Percentiles rank a stretch among this genome's conserved stretches.
Evolutionary conservation across 2,888 invertebrate species (phyloP).

Genomic region (Adela reaumurella): DNA sequence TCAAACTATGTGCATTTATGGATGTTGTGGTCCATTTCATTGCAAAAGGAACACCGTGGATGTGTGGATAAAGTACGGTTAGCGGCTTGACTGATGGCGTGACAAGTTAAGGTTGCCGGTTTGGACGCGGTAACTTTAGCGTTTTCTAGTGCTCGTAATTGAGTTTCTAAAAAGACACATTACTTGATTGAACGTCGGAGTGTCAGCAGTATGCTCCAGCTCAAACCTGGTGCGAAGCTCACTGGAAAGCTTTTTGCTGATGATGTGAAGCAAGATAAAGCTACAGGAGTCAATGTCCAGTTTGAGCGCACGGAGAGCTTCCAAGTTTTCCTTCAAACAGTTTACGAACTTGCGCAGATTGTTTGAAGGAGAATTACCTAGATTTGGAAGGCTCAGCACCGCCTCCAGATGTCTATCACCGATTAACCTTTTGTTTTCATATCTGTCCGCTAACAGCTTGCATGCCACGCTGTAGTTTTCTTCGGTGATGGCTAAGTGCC

Average conservation of each 20-base stretch:
- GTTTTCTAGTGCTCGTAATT: background rate
- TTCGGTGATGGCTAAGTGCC: background rate
- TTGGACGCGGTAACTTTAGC: background rate
- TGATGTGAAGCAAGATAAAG: constrained; percentile 4
- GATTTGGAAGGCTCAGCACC: too few relatives aligned
- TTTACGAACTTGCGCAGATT: constrained; percentile 3
- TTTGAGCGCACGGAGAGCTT: constrained; percentile 3
- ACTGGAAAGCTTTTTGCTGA: background rate
- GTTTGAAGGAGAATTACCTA: too few relatives aligned
- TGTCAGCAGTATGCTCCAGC: background rate
- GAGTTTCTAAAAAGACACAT: background rate
- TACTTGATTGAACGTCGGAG: background rate
- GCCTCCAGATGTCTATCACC: constrained; percentile 4
- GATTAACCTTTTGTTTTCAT: constrained; percentile 5
- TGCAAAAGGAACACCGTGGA: too few relatives aligned
- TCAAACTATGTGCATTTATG: background rate
- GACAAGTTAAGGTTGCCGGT: too few relatives aligned
- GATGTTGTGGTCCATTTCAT: background rate
- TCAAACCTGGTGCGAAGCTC: constrained; percentile 1
- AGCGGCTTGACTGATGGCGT: too few relatives aligned
- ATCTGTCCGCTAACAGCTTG: background rate
- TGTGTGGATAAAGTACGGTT: too few relatives aligned
- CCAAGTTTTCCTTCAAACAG: constrained; percentile 3
- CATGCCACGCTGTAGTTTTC: constrained; percentile 3
- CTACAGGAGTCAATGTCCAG: constrained; percentile 5